Conservation (phyloP, 2,113 vertebrate genomes). For the Caloenas nicobarica region DNA sequence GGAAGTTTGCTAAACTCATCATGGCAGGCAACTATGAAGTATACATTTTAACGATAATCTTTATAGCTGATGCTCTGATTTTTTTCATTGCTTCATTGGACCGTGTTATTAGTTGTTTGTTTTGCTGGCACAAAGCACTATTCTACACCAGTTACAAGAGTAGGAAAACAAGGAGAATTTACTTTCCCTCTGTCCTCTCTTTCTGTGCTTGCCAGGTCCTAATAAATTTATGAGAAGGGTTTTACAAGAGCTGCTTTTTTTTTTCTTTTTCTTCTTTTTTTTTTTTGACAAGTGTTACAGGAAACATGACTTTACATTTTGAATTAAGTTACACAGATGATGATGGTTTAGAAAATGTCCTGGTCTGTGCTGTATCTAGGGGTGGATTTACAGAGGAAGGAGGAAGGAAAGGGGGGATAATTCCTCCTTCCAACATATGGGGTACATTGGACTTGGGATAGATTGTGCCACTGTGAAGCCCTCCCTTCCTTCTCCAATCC, state of each 20-base stretch:
- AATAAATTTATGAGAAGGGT: not conserved
- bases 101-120: not conserved
- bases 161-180: not conserved
- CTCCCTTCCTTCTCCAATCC: not conserved
- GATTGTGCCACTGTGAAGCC: not conserved
- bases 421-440: not conserved
- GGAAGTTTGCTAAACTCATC: conserved; percentile 93
- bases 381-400: not conserved
- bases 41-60: not conserved
- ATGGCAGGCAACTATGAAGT: conserved; percentile 94
- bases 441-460: not conserved
- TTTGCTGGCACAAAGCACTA: not conserved
- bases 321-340: not conserved
- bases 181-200: not conserved
- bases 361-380: not conserved
- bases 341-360: not conserved
- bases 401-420: not conserved
- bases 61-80: not conserved
- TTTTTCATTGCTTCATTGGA: not conserved
- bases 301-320: not conserved
- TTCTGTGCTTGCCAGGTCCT: not conserved
- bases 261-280: too few species aligned
- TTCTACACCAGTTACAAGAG: not conserved
- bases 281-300: not conserved
- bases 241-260: not conserved